Percentiles rank a stretch among this genome's conserved stretches.
Evolutionary conservation across 2,113 vertebrate species (phyloP).

Genomic region (Bombycilla garrulus): DNA sequence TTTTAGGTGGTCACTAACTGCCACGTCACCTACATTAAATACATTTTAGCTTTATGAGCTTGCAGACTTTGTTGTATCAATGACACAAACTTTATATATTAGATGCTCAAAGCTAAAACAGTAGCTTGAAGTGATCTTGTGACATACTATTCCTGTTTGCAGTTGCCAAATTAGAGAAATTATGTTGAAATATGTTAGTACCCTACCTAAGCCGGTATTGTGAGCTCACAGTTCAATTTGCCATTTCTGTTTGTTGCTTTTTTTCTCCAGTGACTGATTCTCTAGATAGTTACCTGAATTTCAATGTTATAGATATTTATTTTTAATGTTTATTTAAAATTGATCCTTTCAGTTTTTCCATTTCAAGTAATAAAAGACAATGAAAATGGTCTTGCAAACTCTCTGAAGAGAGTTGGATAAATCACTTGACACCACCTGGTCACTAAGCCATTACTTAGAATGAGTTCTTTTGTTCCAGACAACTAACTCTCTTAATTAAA

Average conservation of each 20-base stretch:
- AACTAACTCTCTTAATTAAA: constrained; percentile 73
- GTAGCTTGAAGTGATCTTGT: neutral
- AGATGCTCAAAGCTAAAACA: constrained; percentile 6
- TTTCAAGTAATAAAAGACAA: constrained; percentile 25
- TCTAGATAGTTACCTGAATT: neutral
- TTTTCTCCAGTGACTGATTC: neutral
- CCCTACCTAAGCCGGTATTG: neutral
- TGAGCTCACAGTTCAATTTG: neutral
- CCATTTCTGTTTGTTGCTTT: neutral
- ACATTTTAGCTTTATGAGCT: constrained; percentile 20
- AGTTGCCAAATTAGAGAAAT: neutral
- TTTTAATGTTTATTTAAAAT: constrained; percentile 26
- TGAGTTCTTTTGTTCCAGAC: constrained; percentile 62
- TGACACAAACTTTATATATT: neutral
- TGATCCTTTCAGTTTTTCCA: neutral
- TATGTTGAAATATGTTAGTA: neutral
- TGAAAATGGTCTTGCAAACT: neutral
- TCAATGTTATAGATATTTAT: neutral
- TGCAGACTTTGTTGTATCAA: neutral
- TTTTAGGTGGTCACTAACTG: constrained; percentile 50
- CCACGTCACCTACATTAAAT: constrained; percentile 52
- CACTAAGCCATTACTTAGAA: constrained; percentile 59
- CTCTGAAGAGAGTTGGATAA: constrained; percentile 35
- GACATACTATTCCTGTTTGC: neutral
- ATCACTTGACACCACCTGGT: constrained; percentile 44